A percentile compares a stretch with the other conserved stretches of the same genome.
phyloP scores from a whole-genome alignment of 2,797 vertebrate genomes.

The Neosilurus hyrtlii region DNA sequence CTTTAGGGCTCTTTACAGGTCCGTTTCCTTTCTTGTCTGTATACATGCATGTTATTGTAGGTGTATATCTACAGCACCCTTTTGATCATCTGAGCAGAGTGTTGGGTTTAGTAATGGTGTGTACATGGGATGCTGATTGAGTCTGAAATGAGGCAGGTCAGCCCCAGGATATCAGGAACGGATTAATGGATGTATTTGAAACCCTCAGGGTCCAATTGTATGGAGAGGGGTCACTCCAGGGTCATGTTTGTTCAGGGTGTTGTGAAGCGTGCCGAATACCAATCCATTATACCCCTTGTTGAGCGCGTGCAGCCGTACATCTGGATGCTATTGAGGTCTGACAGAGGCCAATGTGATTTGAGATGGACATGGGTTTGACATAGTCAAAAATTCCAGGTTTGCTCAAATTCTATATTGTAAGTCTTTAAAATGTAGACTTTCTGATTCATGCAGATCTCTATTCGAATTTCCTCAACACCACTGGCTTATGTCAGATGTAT shows the following conservation, averaged over 20 bases:
- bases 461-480: conserved; percentile 36
- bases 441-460: conserved; percentile 18
- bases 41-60: conserved; percentile 33
- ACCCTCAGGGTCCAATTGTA: conserved; percentile 50
- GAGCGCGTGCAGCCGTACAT: conserved; percentile 64
- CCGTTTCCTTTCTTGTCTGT: conserved; percentile 49
- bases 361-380: conserved; percentile 59
- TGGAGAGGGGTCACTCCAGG: conserved; percentile 60
- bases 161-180: conserved; percentile 58
- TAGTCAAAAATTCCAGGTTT: conserved; percentile 51
- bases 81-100: conserved; percentile 20
- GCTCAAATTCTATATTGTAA: conserved; percentile 52
- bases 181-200: conserved; percentile 68
- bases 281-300: conserved; percentile 53
- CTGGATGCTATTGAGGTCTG: conserved; percentile 61
- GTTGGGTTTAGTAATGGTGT: conserved; percentile 27
- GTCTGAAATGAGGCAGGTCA: conserved; percentile 72
- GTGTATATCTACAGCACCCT: conserved; percentile 46
- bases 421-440: conserved; percentile 45
- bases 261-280: conserved; percentile 68
- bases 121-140: conserved; percentile 67
- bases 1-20: conserved; percentile 54
- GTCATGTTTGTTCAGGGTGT: conserved; percentile 71
- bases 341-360: conserved; percentile 24
- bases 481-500: conserved; percentile 30